Evolutionary conservation across 2,888 invertebrate genomes (phyloP).

Genomic region (Phaonia tiefii): DNA sequence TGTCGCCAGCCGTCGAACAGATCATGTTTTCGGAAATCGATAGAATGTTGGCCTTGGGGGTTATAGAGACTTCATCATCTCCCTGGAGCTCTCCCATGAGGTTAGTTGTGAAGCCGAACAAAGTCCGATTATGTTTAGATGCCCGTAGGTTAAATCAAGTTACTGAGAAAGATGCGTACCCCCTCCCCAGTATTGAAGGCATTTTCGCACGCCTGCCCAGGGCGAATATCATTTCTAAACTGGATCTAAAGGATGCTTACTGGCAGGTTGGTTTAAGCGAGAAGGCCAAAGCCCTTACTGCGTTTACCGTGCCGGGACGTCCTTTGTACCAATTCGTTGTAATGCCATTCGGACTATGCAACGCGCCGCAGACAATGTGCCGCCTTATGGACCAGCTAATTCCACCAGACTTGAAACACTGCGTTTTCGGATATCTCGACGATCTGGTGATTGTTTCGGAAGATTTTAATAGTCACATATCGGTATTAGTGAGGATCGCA

Average conservation of each 20-base stretch:
- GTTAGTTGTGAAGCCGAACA: conserved; percentile 25
- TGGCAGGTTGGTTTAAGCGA: conserved; percentile 12
- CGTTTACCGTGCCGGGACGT: conserved; percentile 45
- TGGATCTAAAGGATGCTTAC: conserved; percentile 34
- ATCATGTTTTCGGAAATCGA: not conserved
- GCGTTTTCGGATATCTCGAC: conserved; percentile 25
- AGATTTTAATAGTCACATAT: conserved; percentile 11
- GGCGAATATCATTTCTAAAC: not conserved
- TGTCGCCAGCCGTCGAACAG: not conserved
- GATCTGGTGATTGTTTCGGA: conserved; percentile 14
- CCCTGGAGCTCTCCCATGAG: conserved; percentile 19
- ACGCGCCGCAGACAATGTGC: not conserved
- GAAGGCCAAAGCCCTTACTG: conserved; percentile 40
- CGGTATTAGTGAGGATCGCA: conserved; percentile 24
- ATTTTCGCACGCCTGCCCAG: conserved; percentile 14
- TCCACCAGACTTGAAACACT: conserved; percentile 10
- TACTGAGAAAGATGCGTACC: conserved; percentile 15
- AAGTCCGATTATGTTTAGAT: conserved; percentile 26
- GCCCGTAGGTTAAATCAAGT: conserved; percentile 31
- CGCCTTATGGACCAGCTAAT: conserved; percentile 29
- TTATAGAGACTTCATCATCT: conserved; percentile 24
- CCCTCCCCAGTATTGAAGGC: conserved; percentile 30
- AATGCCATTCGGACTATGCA: conserved; percentile 9
- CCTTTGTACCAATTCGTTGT: conserved; percentile 44
- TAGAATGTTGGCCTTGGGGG: conserved; percentile 8